Evolutionary conservation across 2,797 vertebrate genomes (phyloP), one percentile per base, ranked within the genome.

Genomic region (Kryptopterus vitreolus): DNA sequence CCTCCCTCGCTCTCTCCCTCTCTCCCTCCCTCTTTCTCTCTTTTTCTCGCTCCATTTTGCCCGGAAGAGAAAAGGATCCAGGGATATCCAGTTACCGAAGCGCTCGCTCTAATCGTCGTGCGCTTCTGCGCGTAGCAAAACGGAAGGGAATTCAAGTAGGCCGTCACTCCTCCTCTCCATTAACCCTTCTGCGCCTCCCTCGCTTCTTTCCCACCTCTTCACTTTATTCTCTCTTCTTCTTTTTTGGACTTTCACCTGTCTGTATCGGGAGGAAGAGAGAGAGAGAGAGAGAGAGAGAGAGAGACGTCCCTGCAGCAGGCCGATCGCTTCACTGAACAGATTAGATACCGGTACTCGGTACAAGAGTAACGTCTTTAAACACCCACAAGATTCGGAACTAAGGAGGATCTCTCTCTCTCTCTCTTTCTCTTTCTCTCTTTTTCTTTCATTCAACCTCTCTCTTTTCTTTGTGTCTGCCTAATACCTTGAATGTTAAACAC

Each of bases 121-220:
- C 38, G 15, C 33, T 75, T 71, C 53, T 59, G 58, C 65, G 43
- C 29, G 70, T 13, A 24, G n/a, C 63, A 31, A 4, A 78, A 68
- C 65, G 24, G 69, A 77, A 81, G 66, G 82, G 69, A 81, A 83
- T 81, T 38, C 22, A 81, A 83, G 84, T 79, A 83, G 58, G 18
- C 50, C 3, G 20, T 66, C 71, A 48, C 50, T 38, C 26, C 48
- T 58, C 16, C 52, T 62, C 38, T 46, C 48, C 31, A 29, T 22
- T 52, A n/a, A 61, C 57, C 7, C 59, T 16, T 31, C 38, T 72
- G 13, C 58, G 9, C n/a, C 24, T 62, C 18, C 33, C 48, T 50
- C 26, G 26, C 59, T 31, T 80, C 58, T 50, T 55, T 24, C 15
- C 63, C 15, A 22, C 63, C 35, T 52, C 69, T 58, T 58, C 16